Evolutionary conservation across 1,140 invertebrate species (phyloP).

Genomic region (Holcopasites calliopsidis): DNA sequence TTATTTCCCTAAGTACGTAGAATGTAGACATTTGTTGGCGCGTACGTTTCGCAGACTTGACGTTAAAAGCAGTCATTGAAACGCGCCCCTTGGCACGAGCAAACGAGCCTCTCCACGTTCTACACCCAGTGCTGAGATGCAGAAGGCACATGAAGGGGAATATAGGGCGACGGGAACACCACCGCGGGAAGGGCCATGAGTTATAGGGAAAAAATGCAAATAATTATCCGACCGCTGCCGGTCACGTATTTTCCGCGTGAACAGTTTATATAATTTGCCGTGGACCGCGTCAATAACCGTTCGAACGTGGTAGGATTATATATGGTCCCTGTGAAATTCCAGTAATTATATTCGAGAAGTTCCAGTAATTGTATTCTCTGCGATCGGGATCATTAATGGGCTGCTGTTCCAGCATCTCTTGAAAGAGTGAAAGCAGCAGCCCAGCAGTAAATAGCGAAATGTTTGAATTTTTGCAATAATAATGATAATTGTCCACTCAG

Average conservation of each 20-base stretch:
- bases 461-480: no score
- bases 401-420: no score
- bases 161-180: background rate
- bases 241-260: slow-evolving; percentile 1
- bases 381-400: background rate
- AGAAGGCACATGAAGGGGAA: background rate
- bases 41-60: background rate
- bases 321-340: background rate
- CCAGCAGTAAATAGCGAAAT: no score
- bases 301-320: background rate
- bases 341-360: slow-evolving; percentile 9
- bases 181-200: background rate
- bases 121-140: background rate
- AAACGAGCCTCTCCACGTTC: background rate
- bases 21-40: no score
- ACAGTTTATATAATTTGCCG: slow-evolving; percentile 16
- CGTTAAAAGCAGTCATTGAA: slow-evolving; percentile 23
- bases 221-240: slow-evolving; percentile 8
- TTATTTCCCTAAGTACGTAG: no score
- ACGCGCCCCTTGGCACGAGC: background rate
- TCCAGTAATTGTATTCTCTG: background rate
- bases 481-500: no score
- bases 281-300: background rate
- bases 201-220: slow-evolving; percentile 47
- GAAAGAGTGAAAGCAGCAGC: no score